Base-by-base conservation (phyloP, 2,888 invertebrate species). In the Diabrotica balteata region DNA sequence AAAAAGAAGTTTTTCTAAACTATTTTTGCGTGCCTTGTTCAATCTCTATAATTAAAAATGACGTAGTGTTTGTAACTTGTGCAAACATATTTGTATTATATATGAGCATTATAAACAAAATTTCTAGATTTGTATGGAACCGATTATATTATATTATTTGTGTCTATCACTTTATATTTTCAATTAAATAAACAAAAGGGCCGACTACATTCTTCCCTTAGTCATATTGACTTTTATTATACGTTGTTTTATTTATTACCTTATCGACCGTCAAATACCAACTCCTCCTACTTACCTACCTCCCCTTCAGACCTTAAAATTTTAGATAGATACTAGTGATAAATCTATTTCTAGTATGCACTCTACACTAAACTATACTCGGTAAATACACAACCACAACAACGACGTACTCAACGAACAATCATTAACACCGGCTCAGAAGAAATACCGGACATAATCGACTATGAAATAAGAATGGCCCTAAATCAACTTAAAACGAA, bases 91-190 rank as follows among this genome's bases (percentile, higher is more conserved):
- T 71, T 76, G 73, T 76, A 77, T 71, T 54, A 71, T 73, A 76
- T 73, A 77, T 70, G 75, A 77, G 74, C 75, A 72, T 72, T 66
- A 68, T 71, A 73, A 73, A 76, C 73, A 74, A 76, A 78, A 80
- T 80, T 80, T 81, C 76, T 83, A 82, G 80, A 82, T 82, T 82
- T 81, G 78, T 82, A 82, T 82, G 78, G 78, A 80, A 80, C 76
- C 80, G 77, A 80, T 72, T 74, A 72, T 75, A 73, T 74, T 73
- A 71, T 73, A 74, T 73, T 74, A 76, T 79, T 75, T 78, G 78
- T 81, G 77, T 80, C 80, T 82, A 80, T 80, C 81, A 82, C 82
- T 82, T 82, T 82, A 82, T 83, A 82, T 83, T 83, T 82, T 82
- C 80, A 82, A 80, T 80, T 81, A 80, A 77, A 81, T 80, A 80